phyloP scores from a whole-genome alignment of 1,140 invertebrate genomes.

The Macrotrachela quadricornifera region DNA sequence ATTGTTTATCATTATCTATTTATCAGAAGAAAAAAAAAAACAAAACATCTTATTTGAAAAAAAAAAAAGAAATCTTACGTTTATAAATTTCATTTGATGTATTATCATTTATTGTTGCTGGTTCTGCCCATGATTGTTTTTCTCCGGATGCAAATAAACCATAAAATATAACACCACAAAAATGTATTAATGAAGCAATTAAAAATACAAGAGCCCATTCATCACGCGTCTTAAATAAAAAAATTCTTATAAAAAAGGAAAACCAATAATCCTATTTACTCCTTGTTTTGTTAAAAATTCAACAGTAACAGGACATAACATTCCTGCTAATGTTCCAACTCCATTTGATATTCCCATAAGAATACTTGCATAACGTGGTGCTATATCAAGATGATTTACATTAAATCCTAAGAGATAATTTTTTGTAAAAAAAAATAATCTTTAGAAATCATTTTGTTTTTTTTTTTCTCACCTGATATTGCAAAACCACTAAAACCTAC shows the following conservation, averaged over 20 bases:
- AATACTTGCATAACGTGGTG: constrained; percentile 90
- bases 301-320: constrained; percentile 76
- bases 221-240: constrained; percentile 35
- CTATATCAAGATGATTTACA: constrained; percentile 96
- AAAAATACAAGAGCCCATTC: constrained; percentile 88
- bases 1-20: no score
- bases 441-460: no score
- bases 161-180: constrained; percentile 85
- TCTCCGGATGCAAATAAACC: constrained; percentile 89
- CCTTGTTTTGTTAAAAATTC: constrained; percentile 59
- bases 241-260: neutral
- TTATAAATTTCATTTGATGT: constrained; percentile 13
- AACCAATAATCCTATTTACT: no score
- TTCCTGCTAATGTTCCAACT: constrained; percentile 83
- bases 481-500: constrained; percentile 97
- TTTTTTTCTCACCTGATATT: constrained; percentile 79
- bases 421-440: no score
- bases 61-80: no score
- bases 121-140: constrained; percentile 77
- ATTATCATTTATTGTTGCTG: constrained; percentile 19
- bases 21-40: no score
- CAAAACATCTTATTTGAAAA: no score
- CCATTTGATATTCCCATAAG: constrained; percentile 97
- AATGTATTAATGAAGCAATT: constrained; percentile 77
- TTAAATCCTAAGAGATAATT: constrained; percentile 45